phyloP scores from a whole-genome alignment of 2,113 vertebrate genomes.

The Felis catus region DNA sequence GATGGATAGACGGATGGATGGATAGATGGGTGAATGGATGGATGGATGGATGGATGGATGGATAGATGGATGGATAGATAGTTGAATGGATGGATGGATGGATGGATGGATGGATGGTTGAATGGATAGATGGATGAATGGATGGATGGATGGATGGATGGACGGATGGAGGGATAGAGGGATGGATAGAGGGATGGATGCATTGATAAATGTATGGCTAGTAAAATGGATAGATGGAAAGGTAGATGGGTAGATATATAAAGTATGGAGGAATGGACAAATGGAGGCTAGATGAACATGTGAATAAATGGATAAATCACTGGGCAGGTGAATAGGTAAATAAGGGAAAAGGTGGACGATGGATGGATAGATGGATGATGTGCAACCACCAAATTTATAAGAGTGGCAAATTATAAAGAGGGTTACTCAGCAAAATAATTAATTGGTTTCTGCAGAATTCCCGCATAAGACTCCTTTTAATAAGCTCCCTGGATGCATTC shows the following conservation, averaged over 20 bases:
- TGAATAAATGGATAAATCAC: background rate
- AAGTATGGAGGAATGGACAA: no score
- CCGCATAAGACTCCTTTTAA: background rate
- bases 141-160: no score
- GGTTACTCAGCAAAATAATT: background rate
- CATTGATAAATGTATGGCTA: no score
- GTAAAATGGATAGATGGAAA: no score
- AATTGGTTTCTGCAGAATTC: background rate
- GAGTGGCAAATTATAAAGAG: background rate
- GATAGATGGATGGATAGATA: no score
- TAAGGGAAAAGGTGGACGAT: no score
- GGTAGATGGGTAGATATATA: no score
- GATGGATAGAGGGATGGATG: no score
- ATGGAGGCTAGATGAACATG: background rate
- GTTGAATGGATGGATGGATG: no score
- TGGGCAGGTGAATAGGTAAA: no score
- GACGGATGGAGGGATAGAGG: no score
- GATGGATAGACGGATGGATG: background rate
- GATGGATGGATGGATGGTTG: no score
- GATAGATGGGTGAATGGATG: background rate
- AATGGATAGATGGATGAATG: accelerated
- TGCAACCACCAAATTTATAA: background rate
- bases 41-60: accelerated
- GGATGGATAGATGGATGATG: background rate
- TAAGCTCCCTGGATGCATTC: background rate